phyloP scores from a whole-genome alignment of 2,797 vertebrate genomes.

The Hippopotamyrus pictus region DNA sequence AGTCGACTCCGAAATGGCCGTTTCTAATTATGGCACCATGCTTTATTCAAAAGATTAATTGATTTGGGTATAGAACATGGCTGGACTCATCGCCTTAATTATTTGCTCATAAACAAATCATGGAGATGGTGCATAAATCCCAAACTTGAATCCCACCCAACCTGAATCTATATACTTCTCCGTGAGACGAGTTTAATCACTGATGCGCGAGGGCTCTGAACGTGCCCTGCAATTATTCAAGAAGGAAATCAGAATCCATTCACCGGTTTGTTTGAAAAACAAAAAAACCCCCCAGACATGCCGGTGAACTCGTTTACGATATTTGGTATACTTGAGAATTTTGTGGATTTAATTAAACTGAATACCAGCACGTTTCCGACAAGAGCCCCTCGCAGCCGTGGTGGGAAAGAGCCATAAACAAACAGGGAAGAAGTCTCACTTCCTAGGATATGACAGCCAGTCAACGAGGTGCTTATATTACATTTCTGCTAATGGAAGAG shows the following conservation, averaged over 20 bases:
- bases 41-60: conserved; percentile 57
- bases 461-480: neutral
- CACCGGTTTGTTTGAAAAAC: neutral
- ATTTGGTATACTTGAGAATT: neutral
- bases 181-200: neutral
- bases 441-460: neutral
- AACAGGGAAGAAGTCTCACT: neutral
- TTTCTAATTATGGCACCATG: conserved; percentile 56
- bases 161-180: neutral
- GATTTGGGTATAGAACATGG: conserved; percentile 47
- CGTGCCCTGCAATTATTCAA: neutral
- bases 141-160: neutral
- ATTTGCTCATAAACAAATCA: conserved; percentile 31
- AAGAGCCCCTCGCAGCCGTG: neutral
- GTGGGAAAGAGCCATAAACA: neutral
- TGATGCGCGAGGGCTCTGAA: neutral
- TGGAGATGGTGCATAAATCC: neutral
- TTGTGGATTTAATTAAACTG: neutral
- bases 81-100: conserved; percentile 52
- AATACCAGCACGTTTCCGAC: neutral
- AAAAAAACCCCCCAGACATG: neutral
- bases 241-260: neutral
- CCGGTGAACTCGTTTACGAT: neutral
- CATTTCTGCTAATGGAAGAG: neutral
- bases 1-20: conserved; percentile 60